Evolutionary conservation across 1,140 invertebrate genomes (phyloP).

Genomic region (Acromyrmex charruanus): DNA sequence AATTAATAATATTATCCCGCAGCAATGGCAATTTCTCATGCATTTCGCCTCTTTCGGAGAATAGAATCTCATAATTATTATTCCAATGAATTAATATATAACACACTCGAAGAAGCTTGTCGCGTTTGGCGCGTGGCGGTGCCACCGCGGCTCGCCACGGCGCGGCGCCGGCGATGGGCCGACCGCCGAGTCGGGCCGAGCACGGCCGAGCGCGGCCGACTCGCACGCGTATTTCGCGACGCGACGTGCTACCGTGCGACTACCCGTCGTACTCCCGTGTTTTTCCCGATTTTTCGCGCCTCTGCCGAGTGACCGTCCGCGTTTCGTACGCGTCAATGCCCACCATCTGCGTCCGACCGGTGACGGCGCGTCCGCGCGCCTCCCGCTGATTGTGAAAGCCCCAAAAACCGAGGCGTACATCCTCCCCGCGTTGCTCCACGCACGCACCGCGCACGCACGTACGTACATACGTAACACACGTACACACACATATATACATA

Average conservation of each 20-base stretch:
- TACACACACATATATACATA: not conserved
- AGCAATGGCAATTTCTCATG: not conserved
- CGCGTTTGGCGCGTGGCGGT: conserved; percentile 54
- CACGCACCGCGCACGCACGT: conserved; percentile 1
- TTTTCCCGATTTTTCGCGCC: conserved; percentile 78
- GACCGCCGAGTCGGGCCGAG: conserved; percentile 59
- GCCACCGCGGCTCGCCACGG: conserved; percentile 68
- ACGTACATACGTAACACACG: too few species aligned
- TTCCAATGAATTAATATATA: not conserved
- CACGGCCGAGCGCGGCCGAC: conserved; percentile 69
- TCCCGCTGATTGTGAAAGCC: conserved; percentile 35
- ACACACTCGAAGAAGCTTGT: conserved; percentile 20
- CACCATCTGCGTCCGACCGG: conserved; percentile 54
- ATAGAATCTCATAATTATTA: not conserved
- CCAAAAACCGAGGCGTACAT: conserved; percentile 43
- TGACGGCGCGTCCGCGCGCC: conserved; percentile 62
- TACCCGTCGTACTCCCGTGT: conserved; percentile 64
- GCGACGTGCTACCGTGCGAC: conserved; percentile 50
- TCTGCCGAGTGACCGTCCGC: conserved; percentile 73
- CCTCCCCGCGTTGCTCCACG: conserved; percentile 16
- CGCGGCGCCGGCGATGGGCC: conserved; percentile 31
- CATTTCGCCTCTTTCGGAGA: not conserved
- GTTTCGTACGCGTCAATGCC: conserved; percentile 70
- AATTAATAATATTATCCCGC: not conserved
- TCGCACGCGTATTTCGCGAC: conserved; percentile 75